A percentile compares a stretch with the other conserved stretches of the same genome.
phyloP scores from a whole-genome alignment of 2,888 invertebrate genomes.

The Drosophila tripunctata region DNA sequence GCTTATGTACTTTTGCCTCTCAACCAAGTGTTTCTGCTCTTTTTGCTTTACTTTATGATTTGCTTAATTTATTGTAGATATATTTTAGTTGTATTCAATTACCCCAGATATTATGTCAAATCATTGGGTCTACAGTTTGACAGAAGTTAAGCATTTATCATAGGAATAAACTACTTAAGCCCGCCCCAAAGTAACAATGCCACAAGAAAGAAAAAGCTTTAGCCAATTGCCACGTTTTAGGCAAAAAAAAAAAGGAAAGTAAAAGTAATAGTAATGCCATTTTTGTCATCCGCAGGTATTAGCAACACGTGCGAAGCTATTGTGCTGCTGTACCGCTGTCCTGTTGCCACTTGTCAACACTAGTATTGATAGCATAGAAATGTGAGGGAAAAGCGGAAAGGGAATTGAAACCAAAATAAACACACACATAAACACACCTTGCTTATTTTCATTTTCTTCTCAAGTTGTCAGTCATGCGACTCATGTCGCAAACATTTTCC shows the following conservation, averaged over 20 bases:
- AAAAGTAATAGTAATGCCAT: conserved; percentile 74
- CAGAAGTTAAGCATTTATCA: conserved; percentile 46
- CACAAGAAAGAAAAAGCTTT: background rate
- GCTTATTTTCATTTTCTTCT: background rate
- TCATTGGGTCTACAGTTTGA: conserved; percentile 22
- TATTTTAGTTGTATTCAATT: conserved; percentile 7
- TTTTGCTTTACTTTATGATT: too few relatives aligned
- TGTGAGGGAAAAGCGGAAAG: background rate
- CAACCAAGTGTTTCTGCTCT: too few relatives aligned
- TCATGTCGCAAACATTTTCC: conserved; percentile 77
- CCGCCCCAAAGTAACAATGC: background rate
- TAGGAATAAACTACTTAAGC: conserved; percentile 51
- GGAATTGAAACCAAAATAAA: conserved; percentile 1
- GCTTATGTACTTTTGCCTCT: too few relatives aligned
- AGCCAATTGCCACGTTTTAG: conserved; percentile 25
- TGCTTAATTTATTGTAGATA: background rate
- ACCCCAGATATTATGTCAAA: conserved; percentile 17
- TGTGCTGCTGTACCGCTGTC: background rate
- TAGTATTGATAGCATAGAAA: conserved; percentile 34
- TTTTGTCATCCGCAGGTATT: conserved; percentile 67
- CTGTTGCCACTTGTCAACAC: conserved; percentile 34
- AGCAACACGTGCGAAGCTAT: conserved; percentile 60
- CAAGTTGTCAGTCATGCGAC: conserved; percentile 78
- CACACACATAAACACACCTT: background rate
- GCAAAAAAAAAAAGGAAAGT: too few relatives aligned